Evolutionary conservation across 2,888 invertebrate species (phyloP).

Genomic region (Cinara cedri): DNA sequence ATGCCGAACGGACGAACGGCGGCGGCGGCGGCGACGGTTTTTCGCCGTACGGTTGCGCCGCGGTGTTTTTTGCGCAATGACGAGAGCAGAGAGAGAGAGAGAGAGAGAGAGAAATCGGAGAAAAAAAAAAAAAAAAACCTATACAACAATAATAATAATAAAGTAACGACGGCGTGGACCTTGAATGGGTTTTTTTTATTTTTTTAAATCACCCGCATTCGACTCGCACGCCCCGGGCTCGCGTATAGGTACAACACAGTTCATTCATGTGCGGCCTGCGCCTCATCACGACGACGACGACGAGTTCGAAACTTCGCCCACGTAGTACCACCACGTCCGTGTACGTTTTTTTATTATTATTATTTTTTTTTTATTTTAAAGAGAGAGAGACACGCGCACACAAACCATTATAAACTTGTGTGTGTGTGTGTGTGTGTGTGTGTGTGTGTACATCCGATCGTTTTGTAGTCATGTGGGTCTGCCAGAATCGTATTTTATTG

Average conservation of each 20-base stretch:
- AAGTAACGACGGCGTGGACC: constrained; percentile 10
- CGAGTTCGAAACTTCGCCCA: constrained; percentile 53
- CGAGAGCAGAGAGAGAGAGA: too few species aligned
- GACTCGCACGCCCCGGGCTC: constrained; percentile 41
- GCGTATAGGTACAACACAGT: too few species aligned
- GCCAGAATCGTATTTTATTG: constrained; percentile 55
- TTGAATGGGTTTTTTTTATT: constrained; percentile 42
- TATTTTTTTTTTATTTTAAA: constrained; percentile 16
- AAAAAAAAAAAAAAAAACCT: too few species aligned
- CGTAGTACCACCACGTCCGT: constrained; percentile 44
- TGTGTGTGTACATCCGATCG: constrained; percentile 61
- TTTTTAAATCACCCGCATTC: constrained; percentile 53
- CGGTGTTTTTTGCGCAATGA: too few species aligned
- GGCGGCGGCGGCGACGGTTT: background rate
- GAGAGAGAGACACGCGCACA: background rate
- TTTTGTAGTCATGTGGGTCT: constrained; percentile 55
- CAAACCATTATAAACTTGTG: constrained; percentile 19
- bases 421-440: constrained; percentile 62
- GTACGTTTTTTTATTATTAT: constrained; percentile 13
- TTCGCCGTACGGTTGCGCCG: constrained; percentile 6
- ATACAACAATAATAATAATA: constrained; percentile 10
- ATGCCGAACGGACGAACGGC: background rate
- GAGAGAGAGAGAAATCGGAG: too few species aligned
- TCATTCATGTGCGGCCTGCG: constrained; percentile 44
- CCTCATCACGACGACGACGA: constrained; percentile 52